phyloP scores from a whole-genome alignment of 2,113 vertebrate species.

The Menidia beryllina region DNA sequence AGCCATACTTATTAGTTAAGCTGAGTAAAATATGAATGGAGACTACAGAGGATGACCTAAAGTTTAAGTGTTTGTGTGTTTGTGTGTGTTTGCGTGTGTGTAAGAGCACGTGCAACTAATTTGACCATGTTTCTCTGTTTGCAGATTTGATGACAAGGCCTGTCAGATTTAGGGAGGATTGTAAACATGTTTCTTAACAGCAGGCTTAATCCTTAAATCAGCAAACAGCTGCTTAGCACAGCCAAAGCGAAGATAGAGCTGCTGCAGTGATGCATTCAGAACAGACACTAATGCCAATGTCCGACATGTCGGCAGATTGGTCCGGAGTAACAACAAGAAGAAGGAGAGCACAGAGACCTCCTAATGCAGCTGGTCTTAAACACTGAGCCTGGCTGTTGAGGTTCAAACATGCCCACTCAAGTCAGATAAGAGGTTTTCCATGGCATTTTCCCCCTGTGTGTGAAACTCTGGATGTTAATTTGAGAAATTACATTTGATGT shows the following conservation, averaged over 20 bases:
- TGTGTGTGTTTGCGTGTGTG: conserved; percentile 9
- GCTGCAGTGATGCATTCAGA: conserved; percentile 66
- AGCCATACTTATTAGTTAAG: background rate
- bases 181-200: conserved; percentile 75
- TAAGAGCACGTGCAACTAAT: conserved; percentile 23
- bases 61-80: conserved; percentile 6
- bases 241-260: conserved; percentile 38
- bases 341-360: conserved; percentile 32
- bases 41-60: conserved; percentile 16
- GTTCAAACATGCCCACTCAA: conserved; percentile 27
- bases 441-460: conserved; percentile 12
- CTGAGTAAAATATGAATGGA: background rate
- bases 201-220: conserved; percentile 72
- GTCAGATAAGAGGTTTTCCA: conserved; percentile 17
- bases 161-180: conserved; percentile 65
- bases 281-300: conserved; percentile 67
- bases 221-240: conserved; percentile 69
- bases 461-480: conserved; percentile 1
- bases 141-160: conserved; percentile 63
- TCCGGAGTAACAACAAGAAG: conserved; percentile 42
- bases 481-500: too few species aligned
- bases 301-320: conserved; percentile 67
- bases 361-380: conserved; percentile 29
- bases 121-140: conserved; percentile 58
- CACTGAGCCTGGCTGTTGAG: conserved; percentile 10